A percentile compares a stretch with the other conserved stretches of the same genome.
Evolutionary conservation across 2,113 vertebrate genomes (phyloP).

Genomic region (Panthera tigris): DNA sequence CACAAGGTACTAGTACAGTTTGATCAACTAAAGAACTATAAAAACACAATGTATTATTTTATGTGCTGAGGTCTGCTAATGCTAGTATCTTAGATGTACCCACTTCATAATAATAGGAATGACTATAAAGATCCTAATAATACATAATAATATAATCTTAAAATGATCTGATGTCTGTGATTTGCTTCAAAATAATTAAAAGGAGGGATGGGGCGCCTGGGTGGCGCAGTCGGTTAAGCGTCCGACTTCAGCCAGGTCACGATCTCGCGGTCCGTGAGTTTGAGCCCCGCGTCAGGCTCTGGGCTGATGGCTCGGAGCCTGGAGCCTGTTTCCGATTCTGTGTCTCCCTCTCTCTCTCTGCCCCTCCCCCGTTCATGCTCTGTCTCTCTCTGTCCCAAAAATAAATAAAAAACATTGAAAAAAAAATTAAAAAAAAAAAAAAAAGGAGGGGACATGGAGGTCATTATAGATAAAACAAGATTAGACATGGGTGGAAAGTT

Average conservation of each 20-base stretch:
- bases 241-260: too few relatives aligned
- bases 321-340: too few relatives aligned
- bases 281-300: too few relatives aligned
- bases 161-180: background rate
- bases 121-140: background rate
- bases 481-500: background rate
- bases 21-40: background rate
- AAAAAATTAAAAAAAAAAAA: too few relatives aligned
- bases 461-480: background rate
- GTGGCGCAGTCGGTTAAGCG: too few relatives aligned
- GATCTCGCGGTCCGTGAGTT: too few relatives aligned
- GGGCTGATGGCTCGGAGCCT: too few relatives aligned
- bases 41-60: background rate
- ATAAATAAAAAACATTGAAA: too few relatives aligned
- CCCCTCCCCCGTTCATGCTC: too few relatives aligned
- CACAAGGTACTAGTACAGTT: background rate
- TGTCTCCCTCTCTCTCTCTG: too few relatives aligned
- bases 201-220: too few relatives aligned
- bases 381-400: too few relatives aligned
- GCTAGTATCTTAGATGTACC: background rate
- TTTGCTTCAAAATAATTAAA: conserved; percentile 7
- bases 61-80: background rate
- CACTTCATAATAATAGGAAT: background rate
- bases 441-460: background rate
- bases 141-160: background rate